Conservation (phyloP, 2,113 vertebrate genomes). For the Pyxicephalus adspersus region DNA sequence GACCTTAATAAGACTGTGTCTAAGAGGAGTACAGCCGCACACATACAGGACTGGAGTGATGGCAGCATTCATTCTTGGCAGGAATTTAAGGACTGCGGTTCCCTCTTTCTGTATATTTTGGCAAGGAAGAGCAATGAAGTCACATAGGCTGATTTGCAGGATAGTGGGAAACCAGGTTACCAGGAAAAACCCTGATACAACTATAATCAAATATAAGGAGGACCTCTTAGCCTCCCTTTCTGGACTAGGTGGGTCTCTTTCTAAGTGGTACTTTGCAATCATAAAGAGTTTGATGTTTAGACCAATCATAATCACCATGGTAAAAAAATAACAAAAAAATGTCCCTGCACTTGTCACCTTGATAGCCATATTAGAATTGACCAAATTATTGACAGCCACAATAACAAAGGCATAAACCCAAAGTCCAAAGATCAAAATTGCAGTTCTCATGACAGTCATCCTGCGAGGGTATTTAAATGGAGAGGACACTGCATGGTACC, state of each 20-base stretch:
- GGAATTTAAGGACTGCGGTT: constrained; percentile 69
- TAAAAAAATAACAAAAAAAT: constrained; percentile 69
- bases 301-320: constrained; percentile 73
- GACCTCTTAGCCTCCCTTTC: constrained; percentile 72
- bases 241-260: constrained; percentile 64
- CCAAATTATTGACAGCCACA: constrained; percentile 66
- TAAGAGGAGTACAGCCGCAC: constrained; percentile 68
- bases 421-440: constrained; percentile 67
- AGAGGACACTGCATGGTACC: constrained; percentile 70
- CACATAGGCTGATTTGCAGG: constrained; percentile 63
- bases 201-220: constrained; percentile 71
- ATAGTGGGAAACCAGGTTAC: constrained; percentile 73
- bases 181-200: constrained; percentile 72
- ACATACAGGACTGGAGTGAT: constrained; percentile 74
- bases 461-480: constrained; percentile 71
- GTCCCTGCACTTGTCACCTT: constrained; percentile 63
- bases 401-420: constrained; percentile 75
- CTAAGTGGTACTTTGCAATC: constrained; percentile 72
- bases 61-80: constrained; percentile 72
- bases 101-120: constrained; percentile 70
- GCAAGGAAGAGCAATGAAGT: constrained; percentile 62
- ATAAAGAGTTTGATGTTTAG: constrained; percentile 72
- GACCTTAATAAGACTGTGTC: constrained; percentile 61
- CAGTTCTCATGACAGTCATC: constrained; percentile 68
- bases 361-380: constrained; percentile 60